These are phyloP conservation scores for Buceros bicornis DNA, from an alignment of 2,797 vertebrate species.

Conservation along the genomic window DNA sequence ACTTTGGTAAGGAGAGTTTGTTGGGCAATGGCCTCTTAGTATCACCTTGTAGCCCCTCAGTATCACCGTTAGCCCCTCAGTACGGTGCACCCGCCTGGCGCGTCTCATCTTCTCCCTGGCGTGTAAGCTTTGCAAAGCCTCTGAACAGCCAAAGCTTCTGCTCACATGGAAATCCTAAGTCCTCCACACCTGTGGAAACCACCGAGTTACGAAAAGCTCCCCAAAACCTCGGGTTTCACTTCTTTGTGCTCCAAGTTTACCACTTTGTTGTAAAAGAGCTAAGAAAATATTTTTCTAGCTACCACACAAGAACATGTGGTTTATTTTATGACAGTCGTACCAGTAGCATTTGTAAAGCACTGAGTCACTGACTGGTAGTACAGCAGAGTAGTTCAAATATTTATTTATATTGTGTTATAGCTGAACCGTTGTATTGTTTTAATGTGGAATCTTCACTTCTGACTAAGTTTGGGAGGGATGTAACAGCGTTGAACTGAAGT, in stretches of 20 bases:
- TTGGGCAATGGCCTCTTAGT: neutral
- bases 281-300: slow-evolving; percentile 39
- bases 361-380: slow-evolving; percentile 29
- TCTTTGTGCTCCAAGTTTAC: neutral
- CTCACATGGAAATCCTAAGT: neutral
- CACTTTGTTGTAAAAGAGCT: neutral
- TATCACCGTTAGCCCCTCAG: neutral
- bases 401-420: slow-evolving; percentile 31
- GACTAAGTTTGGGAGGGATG: neutral
- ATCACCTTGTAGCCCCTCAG: neutral
- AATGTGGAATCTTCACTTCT: slow-evolving; percentile 22
- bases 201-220: accelerated
- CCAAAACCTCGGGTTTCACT: neutral
- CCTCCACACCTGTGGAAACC: neutral
- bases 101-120: neutral
- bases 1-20: neutral
- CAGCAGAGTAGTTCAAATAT: neutral
- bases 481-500: neutral
- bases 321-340: slow-evolving; percentile 1
- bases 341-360: slow-evolving; percentile 27
- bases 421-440: neutral
- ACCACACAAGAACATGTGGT: slow-evolving; percentile 12
- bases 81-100: too few species aligned
- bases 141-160: neutral
- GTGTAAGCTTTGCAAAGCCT: neutral